Evolutionary conservation across 2,888 invertebrate species (phyloP).

Genomic region (Rhynchonema sp.): DNA sequence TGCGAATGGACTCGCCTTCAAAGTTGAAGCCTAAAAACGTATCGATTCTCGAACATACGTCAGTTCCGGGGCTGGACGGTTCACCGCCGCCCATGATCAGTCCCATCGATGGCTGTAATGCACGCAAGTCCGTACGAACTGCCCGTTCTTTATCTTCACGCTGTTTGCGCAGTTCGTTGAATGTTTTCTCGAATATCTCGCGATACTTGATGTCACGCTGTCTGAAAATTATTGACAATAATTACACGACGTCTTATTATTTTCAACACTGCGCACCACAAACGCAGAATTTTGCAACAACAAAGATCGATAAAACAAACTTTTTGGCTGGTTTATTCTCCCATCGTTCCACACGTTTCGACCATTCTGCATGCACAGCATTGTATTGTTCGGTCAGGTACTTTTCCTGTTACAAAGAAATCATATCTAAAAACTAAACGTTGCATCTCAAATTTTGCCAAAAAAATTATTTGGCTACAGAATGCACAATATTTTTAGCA

Average conservation of each 20-base stretch:
- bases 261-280: not conserved
- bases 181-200: conserved; percentile 92
- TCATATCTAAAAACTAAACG: not conserved
- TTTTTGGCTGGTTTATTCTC: conserved; percentile 49
- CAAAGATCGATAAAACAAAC: conserved; percentile 26
- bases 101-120: too few relatives aligned
- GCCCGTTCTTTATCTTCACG: conserved; percentile 77
- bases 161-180: conserved; percentile 81
- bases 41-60: too few relatives aligned
- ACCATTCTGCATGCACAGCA: conserved; percentile 53
- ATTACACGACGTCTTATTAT: not conserved
- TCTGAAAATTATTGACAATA: conserved; percentile 7
- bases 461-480: not conserved
- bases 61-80: too few relatives aligned
- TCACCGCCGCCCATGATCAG: too few relatives aligned
- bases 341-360: conserved; percentile 40
- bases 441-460: not conserved
- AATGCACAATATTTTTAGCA: not conserved
- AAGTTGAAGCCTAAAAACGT: too few relatives aligned
- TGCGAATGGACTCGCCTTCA: too few relatives aligned
- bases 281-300: not conserved
- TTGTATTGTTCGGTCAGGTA: conserved; percentile 67
- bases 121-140: conserved; percentile 59
- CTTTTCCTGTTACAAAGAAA: conserved; percentile 38
- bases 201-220: conserved; percentile 57